Base-by-base conservation (phyloP, 2,888 invertebrate genomes). In the Glyphotaelius pellucidus region DNA sequence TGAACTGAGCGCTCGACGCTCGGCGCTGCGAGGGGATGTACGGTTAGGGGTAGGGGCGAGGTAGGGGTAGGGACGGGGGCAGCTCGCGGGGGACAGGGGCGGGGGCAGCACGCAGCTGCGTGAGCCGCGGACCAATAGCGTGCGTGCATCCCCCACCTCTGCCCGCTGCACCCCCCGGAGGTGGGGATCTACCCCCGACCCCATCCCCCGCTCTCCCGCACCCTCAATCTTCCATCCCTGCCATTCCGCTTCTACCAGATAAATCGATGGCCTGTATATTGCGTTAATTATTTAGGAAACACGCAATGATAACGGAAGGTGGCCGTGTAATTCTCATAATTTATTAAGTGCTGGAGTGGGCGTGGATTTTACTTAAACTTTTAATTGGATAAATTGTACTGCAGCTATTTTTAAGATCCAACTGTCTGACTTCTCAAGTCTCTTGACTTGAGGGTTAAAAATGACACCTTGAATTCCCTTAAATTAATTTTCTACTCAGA, bases 221-320 rank as follows among this genome's bases (percentile, higher is more conserved):
- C 95, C 94, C 89, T 96, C 95, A 92, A 94, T 94, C 95, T 95
- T 94, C 86, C 85, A 67, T 67, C 67, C 25, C 67, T n/a, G 67
- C 67, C 67, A 67, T 67, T 47, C 67, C 67, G 67, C 67, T 67
- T 67, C 67, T 38, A 87, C 32, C 92, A 91, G 92, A 93, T 93
- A 93, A 93, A 93, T 93, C 93, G 93, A 93, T 93, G 93, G 91
- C 92, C 93, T 91, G 92, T 93, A 93, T 93, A 93, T 92, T 92
- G 96, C 96, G 96, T 96, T 96, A 96, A 96, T 96, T 96, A 96
- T 96, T 96, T 96, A 96, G 96, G 96, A 96, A 96, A 96, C 96
- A 96, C 96, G 96, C 96, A 96, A 96, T 96, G 96, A 96, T 96
- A 96, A 96, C 96, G 95, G 95, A 96, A 96, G 96, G 96, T 96